Base-by-base conservation (phyloP, 1,140 invertebrate genomes). In the Battus philenor region DNA sequence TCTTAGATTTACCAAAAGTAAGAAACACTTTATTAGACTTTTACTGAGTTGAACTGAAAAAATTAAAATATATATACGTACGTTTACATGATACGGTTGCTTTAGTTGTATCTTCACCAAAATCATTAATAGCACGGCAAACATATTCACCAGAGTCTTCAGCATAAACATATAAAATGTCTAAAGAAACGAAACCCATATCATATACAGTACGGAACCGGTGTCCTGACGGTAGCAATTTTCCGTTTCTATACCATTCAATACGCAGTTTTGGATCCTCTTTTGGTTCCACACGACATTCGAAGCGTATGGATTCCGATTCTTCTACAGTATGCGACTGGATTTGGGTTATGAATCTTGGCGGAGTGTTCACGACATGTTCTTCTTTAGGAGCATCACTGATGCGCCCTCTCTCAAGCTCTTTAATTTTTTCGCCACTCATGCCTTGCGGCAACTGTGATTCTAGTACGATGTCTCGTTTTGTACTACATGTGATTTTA, bases 141-240 rank as follows among this genome's bases (percentile, higher is more conserved):
- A 94, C 89, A 60, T 98, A 98, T 88, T 97, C 95, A 30, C 95
- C 95, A n/a, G 93, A 94, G 82, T 97, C 95, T 86, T 97, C 95
- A 32, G 93, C 89, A 76, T 97, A 97, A 0, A 96, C 94, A 70
- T 97, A 97, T 7, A 97, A 84, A 68, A 99, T 97, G 60, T 98
- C 96, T 65, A 99, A 89, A 1, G 95, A 94, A 2, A 98, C 96
- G 72, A 95, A 98, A 15, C 97, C 97, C 92, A 98, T 95, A 67
- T 98, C 96, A 65, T 97, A 97, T 13, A 93, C 90, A 2, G 95
- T 94, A 50, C 94, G 91, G 76, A 97, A 99, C 57, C 97, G 90
- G 74, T 98, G 96, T 5, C 97, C 96, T 26, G 92, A 91, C 10
- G 93, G 93, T 47, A 98, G 88, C 0, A 92, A 85, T 86, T 96